Conservation (phyloP, 2,113 vertebrate genomes). For the Sapajus apella region DNA sequence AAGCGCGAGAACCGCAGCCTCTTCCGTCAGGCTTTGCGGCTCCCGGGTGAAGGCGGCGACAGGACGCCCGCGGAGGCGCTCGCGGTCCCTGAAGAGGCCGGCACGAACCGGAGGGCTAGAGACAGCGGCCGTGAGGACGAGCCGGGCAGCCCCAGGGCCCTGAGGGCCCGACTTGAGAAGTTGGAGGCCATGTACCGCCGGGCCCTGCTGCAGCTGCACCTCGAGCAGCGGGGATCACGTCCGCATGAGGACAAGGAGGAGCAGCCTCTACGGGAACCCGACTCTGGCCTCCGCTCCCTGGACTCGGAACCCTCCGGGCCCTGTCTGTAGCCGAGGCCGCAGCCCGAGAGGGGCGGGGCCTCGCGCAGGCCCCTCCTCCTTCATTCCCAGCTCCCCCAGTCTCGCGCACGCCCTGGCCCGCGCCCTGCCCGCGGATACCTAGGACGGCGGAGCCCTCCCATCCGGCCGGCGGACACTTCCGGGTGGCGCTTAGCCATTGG, state of each 20-base stretch:
- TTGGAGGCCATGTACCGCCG: conserved; percentile 79
- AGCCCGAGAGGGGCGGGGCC: neutral
- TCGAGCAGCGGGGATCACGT: conserved; percentile 50
- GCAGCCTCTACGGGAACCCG: neutral
- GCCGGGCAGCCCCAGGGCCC: conserved; percentile 64
- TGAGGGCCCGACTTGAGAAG: conserved; percentile 69
- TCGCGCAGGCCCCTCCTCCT: neutral
- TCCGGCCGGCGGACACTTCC: neutral
- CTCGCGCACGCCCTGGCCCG: fast-evolving
- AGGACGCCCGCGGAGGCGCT: neutral
- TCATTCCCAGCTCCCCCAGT: fast-evolving
- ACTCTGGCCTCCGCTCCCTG: neutral
- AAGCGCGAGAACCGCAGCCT: conserved; percentile 86
- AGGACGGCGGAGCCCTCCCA: fast-evolving
- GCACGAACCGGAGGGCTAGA: neutral
- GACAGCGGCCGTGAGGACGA: neutral
- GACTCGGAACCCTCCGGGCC: neutral
- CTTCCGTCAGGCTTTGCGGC: conserved; percentile 77
- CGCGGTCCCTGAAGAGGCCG: neutral
- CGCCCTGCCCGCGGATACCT: fast-evolving
- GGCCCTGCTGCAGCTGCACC: conserved; percentile 77
- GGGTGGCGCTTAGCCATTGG: fast-evolving
- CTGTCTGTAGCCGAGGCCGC: neutral
- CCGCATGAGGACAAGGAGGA: neutral
- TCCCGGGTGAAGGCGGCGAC: conserved; percentile 29